These are phyloP conservation scores for Notamacropus eugenii DNA, from an alignment of 2,797 vertebrate species.

Conservation along the genomic window DNA sequence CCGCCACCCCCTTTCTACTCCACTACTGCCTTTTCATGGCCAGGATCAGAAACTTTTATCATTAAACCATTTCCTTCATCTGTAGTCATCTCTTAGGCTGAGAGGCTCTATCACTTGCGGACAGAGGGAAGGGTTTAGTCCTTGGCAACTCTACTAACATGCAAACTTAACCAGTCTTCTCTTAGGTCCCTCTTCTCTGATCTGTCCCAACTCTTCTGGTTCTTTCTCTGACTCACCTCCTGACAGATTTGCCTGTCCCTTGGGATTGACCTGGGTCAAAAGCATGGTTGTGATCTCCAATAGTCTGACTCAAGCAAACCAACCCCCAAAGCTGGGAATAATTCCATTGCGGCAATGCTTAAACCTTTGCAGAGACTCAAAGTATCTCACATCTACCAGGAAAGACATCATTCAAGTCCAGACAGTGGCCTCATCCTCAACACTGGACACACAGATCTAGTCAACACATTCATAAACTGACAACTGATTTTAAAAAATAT, in stretches of 20 bases:
- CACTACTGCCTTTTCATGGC: not conserved
- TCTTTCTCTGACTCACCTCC: not conserved
- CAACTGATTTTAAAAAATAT: not conserved
- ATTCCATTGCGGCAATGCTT: not conserved
- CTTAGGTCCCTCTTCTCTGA: not conserved
- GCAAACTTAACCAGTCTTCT: not conserved
- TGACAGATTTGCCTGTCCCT: not conserved
- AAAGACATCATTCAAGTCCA: not conserved
- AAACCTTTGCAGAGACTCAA: not conserved
- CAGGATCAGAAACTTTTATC: not conserved
- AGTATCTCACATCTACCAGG: not conserved
- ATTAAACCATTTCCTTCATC: not conserved
- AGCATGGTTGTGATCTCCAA: not conserved
- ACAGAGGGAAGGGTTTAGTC: not conserved
- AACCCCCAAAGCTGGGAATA: not conserved
- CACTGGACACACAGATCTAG: not conserved
- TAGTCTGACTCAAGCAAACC: not conserved
- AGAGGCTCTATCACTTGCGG: not conserved
- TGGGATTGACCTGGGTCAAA: not conserved
- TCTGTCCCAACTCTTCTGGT: not conserved
- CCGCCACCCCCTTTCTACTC: not conserved
- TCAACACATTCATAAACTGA: not conserved
- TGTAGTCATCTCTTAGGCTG: not conserved
- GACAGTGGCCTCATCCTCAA: not conserved
- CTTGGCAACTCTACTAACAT: not conserved